Percentiles rank a stretch among this genome's conserved stretches.
Conservation (phyloP, 2,797 vertebrate species). For the Aulostomus chinensis region DNA sequence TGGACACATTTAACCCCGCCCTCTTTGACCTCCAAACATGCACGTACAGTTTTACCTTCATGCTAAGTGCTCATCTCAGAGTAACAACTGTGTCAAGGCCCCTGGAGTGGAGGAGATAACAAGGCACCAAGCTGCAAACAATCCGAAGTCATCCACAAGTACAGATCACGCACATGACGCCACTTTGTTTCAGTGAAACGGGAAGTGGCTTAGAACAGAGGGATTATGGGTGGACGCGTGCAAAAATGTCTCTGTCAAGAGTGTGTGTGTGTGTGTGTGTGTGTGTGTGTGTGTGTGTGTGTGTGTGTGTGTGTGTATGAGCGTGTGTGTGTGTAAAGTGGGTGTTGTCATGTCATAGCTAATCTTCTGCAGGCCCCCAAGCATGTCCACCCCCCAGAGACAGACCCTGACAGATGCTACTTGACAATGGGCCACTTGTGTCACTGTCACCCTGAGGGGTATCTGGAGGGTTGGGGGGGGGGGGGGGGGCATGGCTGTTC, state of each 20-base stretch:
- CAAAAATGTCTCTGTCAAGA: slow-evolving; percentile 23
- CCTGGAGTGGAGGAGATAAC: too few relatives aligned
- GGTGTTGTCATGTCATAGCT: slow-evolving; percentile 51
- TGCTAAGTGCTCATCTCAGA: too few relatives aligned
- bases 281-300: slow-evolving; percentile 6
- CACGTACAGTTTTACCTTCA: slow-evolving; percentile 8
- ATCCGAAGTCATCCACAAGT: slow-evolving; percentile 8
- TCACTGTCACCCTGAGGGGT: slow-evolving; percentile 61
- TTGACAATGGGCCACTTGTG: slow-evolving; percentile 78
- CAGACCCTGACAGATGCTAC: slow-evolving; percentile 61
- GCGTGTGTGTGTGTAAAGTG: slow-evolving; percentile 1
- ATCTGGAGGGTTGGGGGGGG: slow-evolving; percentile 18
- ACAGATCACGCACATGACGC: slow-evolving; percentile 56
- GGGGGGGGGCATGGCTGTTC: too few relatives aligned
- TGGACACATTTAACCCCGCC: slow-evolving; percentile 11
- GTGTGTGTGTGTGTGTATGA: slow-evolving; percentile 7
- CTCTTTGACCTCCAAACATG: background rate
- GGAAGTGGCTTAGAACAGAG: slow-evolving; percentile 70
- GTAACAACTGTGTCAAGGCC: too few relatives aligned
- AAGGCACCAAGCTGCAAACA: too few relatives aligned
- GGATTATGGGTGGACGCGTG: slow-evolving; percentile 68
- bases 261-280: slow-evolving; percentile 24
- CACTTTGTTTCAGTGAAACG: slow-evolving; percentile 65
- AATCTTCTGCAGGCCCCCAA: slow-evolving; percentile 49
- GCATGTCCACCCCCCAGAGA: slow-evolving; percentile 25